Conservation (phyloP, 2,797 vertebrate species). For the Echeneis naucrates region DNA sequence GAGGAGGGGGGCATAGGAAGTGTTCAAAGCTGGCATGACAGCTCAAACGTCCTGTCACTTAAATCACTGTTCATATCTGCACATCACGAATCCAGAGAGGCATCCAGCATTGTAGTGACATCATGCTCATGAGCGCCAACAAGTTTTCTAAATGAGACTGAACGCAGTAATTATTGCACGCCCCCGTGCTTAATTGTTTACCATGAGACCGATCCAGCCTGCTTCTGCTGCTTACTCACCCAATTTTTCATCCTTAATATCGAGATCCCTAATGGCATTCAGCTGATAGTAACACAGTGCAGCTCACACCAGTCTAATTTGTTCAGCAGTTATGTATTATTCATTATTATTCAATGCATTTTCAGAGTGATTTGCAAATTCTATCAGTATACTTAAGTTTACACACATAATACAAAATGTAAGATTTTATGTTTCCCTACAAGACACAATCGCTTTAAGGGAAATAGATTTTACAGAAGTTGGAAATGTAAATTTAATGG, state of each 20-base stretch:
- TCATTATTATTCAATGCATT: conserved; percentile 75
- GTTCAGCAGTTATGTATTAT: conserved; percentile 77
- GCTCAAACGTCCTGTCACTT: conserved; percentile 78
- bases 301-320: conserved; percentile 77
- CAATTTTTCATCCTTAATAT: conserved; percentile 72
- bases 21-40: conserved; percentile 69
- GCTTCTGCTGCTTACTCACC: conserved; percentile 73
- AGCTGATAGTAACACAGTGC: conserved; percentile 51
- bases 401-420: conserved; percentile 83
- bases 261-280: conserved; percentile 72
- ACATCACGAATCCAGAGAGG: conserved; percentile 61
- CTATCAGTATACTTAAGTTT: conserved; percentile 78
- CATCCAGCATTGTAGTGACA: conserved; percentile 69
- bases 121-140: conserved; percentile 68
- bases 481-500: conserved; percentile 81
- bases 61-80: conserved; percentile 71
- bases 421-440: conserved; percentile 79
- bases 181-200: conserved; percentile 80
- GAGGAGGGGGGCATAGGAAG: conserved; percentile 14
- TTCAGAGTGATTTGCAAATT: conserved; percentile 79
- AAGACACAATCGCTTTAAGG: conserved; percentile 76
- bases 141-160: conserved; percentile 80
- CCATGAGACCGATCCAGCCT: conserved; percentile 76
- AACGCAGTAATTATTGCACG: conserved; percentile 76
- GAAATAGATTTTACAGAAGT: conserved; percentile 80